Conservation (phyloP, 30 jellyfish, hydroid and myxozoan genomes). For the Aurelia sp. region DNA sequence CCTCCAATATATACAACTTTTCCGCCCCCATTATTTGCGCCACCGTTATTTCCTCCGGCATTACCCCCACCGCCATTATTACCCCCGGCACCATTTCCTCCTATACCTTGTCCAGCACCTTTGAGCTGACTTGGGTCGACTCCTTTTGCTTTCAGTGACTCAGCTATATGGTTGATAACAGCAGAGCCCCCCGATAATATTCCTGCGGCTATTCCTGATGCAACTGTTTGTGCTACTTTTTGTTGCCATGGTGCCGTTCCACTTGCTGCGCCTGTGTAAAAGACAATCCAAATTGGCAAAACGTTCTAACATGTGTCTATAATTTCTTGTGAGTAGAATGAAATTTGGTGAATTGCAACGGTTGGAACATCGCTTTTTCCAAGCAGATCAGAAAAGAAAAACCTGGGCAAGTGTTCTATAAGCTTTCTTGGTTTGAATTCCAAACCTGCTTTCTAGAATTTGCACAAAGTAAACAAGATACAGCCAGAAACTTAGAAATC, state of each 20-base stretch:
- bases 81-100: slow-evolving; percentile 19
- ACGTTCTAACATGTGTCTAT: too few relatives aligned
- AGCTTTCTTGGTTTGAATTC: too few relatives aligned
- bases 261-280: slow-evolving; percentile 31
- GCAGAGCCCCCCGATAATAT: slow-evolving; percentile 93
- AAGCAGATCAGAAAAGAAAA: too few relatives aligned
- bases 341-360: too few relatives aligned
- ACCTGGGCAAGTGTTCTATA: too few relatives aligned
- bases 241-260: slow-evolving; percentile 63
- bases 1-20: slow-evolving; percentile 40
- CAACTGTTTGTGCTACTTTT: slow-evolving; percentile 92
- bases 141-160: slow-evolving; percentile 65
- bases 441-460: too few relatives aligned
- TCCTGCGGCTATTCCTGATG: slow-evolving; percentile 98
- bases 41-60: slow-evolving; percentile 38
- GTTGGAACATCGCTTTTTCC: too few relatives aligned
- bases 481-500: too few relatives aligned
- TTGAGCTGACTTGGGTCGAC: slow-evolving; percentile 28
- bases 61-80: slow-evolving; percentile 11
- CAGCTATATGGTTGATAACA: slow-evolving; percentile 67
- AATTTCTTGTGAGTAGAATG: too few relatives aligned
- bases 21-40: slow-evolving; percentile 11
- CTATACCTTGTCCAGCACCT: slow-evolving; percentile 6
- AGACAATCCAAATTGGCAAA: too few relatives aligned
- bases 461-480: too few relatives aligned